A percentile compares a stretch with the other conserved stretches of the same genome.
These are phyloP conservation scores for Acleris holmiana DNA, from an alignment of 2,888 invertebrate genomes.

Conservation along the genomic window DNA sequence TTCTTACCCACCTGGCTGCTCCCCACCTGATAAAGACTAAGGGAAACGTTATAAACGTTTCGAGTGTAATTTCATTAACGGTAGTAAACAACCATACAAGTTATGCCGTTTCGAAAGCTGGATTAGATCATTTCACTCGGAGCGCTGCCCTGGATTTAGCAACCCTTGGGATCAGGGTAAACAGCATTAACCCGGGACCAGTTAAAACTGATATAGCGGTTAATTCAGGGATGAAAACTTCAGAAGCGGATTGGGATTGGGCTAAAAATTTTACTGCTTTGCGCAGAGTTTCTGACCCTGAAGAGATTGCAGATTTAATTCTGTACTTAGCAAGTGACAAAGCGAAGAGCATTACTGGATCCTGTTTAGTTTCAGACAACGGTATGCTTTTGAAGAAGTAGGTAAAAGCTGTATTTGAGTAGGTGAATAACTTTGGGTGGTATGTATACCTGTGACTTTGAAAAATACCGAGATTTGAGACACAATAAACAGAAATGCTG, in stretches of 20 bases:
- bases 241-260: slow-evolving; percentile 5
- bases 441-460: too few relatives aligned
- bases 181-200: slow-evolving; percentile 88
- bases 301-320: slow-evolving; percentile 54
- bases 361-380: slow-evolving; percentile 46
- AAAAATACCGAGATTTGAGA: too few relatives aligned
- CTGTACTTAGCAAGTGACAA: slow-evolving; percentile 56
- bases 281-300: slow-evolving; percentile 41
- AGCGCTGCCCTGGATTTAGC: slow-evolving; percentile 87
- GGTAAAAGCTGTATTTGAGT: too few relatives aligned
- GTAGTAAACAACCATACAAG: too few relatives aligned
- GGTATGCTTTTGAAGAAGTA: slow-evolving; percentile 36
- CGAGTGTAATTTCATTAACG: slow-evolving; percentile 30
- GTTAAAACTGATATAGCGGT: slow-evolving; percentile 67
- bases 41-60: slow-evolving; percentile 40
- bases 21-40: slow-evolving; percentile 37
- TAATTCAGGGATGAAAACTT: neutral
- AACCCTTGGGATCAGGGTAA: slow-evolving; percentile 83
- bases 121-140: slow-evolving; percentile 89
- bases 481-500: too few relatives aligned
- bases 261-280: slow-evolving; percentile 6
- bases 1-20: slow-evolving; percentile 29
- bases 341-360: slow-evolving; percentile 57
- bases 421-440: too few relatives aligned
- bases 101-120: slow-evolving; percentile 86